A percentile compares a stretch with the other conserved stretches of the same genome.
phyloP scores from a whole-genome alignment of 2,797 vertebrate species.

The Eulemur mongoz region DNA sequence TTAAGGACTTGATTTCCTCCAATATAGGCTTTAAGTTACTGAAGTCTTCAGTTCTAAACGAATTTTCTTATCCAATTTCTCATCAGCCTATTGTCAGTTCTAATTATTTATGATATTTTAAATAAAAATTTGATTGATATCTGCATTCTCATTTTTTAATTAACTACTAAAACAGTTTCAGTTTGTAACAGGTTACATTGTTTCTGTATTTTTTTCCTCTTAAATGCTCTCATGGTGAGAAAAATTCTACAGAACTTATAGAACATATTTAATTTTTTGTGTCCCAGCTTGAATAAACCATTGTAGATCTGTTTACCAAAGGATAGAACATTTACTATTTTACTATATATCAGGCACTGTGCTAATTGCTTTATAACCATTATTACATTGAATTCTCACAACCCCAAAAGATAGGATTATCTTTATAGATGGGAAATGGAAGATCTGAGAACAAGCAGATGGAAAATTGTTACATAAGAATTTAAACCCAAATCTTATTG shows the following conservation, averaged over 20 bases:
- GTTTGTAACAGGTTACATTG: background rate
- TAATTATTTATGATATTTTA: conserved; percentile 6
- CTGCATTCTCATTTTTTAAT: background rate
- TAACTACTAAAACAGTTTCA: conserved; percentile 10
- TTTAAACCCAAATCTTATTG: background rate
- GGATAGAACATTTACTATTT: background rate
- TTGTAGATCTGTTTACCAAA: background rate
- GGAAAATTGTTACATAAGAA: background rate
- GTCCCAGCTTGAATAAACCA: background rate
- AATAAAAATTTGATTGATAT: background rate
- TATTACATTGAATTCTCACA: background rate
- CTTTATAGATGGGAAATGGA: background rate
- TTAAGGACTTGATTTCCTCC: background rate
- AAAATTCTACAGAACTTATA: background rate
- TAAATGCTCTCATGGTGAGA: background rate
- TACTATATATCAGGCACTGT: background rate
- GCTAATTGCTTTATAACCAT: background rate
- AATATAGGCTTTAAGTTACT: background rate
- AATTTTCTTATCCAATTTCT: background rate
- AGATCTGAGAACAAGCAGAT: background rate
- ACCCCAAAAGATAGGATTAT: background rate
- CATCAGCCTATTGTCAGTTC: background rate
- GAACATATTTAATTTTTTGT: background rate
- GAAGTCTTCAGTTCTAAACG: background rate
- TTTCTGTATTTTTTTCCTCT: background rate